Conservation (phyloP, 2,113 vertebrate species). For the Chlorodrepanis virens region DNA sequence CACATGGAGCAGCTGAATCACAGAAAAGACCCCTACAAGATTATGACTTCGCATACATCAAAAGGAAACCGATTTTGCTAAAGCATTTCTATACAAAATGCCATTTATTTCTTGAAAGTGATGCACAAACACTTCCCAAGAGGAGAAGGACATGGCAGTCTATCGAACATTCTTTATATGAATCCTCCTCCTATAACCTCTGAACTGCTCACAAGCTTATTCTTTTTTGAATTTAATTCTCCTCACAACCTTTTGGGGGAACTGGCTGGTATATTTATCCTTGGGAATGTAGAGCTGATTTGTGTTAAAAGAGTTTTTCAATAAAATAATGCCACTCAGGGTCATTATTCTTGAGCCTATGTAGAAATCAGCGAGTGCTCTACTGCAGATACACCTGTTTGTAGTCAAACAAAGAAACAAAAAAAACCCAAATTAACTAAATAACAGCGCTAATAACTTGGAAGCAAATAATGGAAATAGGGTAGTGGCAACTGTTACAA, state of each 20-base stretch:
- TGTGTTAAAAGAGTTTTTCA: background rate
- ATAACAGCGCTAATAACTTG: background rate
- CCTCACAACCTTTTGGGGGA: background rate
- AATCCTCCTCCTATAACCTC: background rate
- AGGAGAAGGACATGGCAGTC: background rate
- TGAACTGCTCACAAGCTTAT: background rate
- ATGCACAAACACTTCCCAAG: background rate
- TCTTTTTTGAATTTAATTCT: background rate
- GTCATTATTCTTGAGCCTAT: background rate
- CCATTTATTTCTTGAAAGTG: background rate
- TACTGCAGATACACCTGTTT: background rate
- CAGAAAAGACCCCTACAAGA: background rate
- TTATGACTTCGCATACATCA: slow-evolving; percentile 1
- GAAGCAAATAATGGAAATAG: background rate
- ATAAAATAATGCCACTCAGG: background rate
- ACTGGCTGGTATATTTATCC: background rate
- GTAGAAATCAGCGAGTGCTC: background rate
- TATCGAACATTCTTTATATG: background rate
- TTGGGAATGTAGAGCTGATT: background rate
- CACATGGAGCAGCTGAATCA: background rate
- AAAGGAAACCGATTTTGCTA: background rate
- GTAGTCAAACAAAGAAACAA: background rate
- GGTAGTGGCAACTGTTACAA: background rate
- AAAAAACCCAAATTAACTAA: background rate
- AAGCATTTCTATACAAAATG: background rate